phyloP scores from a whole-genome alignment of 2,797 vertebrate species.

The Arctocebus calabarensis region DNA sequence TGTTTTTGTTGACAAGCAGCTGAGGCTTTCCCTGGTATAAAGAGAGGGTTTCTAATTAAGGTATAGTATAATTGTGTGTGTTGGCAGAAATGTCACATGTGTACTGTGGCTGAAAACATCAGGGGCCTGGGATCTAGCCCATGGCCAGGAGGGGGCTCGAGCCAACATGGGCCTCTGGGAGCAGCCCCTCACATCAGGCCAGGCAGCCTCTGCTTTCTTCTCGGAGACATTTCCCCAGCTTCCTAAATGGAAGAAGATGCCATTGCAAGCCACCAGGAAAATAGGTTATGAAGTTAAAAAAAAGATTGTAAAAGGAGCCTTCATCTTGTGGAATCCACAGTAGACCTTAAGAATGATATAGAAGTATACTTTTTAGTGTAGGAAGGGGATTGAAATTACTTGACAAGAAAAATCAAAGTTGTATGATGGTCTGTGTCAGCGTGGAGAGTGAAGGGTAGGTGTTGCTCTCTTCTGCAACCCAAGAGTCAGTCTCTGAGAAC shows the following conservation, averaged over 20 bases:
- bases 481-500: not conserved
- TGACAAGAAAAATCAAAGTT: not conserved
- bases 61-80: conserved; percentile 64
- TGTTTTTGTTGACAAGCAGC: conserved; percentile 80
- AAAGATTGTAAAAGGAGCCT: not conserved
- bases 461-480: not conserved
- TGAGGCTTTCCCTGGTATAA: conserved; percentile 68
- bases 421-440: fast-evolving
- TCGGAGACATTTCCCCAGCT: not conserved
- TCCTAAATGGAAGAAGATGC: not conserved
- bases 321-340: not conserved
- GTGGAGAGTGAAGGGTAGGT: too few species aligned
- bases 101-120: not conserved
- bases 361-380: not conserved
- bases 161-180: not conserved
- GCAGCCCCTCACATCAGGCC: not conserved
- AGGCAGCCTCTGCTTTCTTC: not conserved
- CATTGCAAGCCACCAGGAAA: not conserved
- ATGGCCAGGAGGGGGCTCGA: not conserved
- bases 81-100: conserved; percentile 48
- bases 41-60: conserved; percentile 77
- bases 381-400: not conserved
- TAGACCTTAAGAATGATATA: not conserved
- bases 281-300: not conserved
- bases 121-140: not conserved